Evolutionary conservation across 2,113 vertebrate species (phyloP), one percentile per base, ranked within the genome.

Genomic region (Eulemur macaco): DNA sequence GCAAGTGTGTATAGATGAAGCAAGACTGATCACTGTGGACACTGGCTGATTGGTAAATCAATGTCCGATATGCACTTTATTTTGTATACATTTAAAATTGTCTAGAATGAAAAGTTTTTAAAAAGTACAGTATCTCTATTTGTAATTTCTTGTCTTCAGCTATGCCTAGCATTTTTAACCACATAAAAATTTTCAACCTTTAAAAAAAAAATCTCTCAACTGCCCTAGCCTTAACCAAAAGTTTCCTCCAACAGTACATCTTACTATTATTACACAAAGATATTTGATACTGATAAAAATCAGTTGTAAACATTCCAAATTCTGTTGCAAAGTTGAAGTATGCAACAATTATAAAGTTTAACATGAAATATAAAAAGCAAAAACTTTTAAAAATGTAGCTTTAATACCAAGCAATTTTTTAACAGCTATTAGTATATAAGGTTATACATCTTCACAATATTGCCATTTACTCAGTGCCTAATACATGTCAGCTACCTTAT

Each of bases 201-300:
- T n/a, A 23, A 54, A 77, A 50, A 71, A 42, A 71, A 73, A 73
- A 27, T 52, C 83, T 97, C 87, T 77, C 73, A 82, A 60, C 5
- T 83, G 68, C 25, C 29, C 34, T 83, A 50, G 12, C n/a, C 52
- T 91, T 95, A 91, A 91, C 42, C 37, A 58, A 76, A 96, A 87
- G 45, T 73, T 87, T 73, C 60, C n/a, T 78, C 37, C 45, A 97
- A 78, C 23, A 80, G 52, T 71, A 93, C 45, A 63, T 69, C 52
- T 94, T 89, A 78, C 50, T 95, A 89, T 74, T 12, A 84, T 71
- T 87, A 77, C 50, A 52, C 45, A 88, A 94, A 92, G 14, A 54
- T 58, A 94, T 42, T 76, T 92, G 82, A 92, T 42, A 81, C 12
- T 69, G 71, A 96, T 58, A 96, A 95, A 96, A 86, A 71, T 60